phyloP scores from a whole-genome alignment of 2,888 invertebrate species.

The Pseudoips prasinana region DNA sequence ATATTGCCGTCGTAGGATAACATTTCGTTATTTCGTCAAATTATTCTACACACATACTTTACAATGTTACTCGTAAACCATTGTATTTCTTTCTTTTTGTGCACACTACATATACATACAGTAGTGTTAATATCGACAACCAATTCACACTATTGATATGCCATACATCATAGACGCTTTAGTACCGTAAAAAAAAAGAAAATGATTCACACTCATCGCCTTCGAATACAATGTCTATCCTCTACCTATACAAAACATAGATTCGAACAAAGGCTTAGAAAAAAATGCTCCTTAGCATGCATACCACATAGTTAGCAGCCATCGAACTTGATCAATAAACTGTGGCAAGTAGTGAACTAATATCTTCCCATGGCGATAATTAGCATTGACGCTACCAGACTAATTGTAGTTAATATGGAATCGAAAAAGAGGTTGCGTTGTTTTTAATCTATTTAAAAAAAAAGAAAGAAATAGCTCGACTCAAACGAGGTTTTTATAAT shows the following conservation, averaged over 20 bases:
- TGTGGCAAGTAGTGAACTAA: constrained; percentile 30
- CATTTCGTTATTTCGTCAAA: no score
- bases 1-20: no score
- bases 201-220: neutral
- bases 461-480: no score
- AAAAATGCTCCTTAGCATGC: constrained; percentile 40
- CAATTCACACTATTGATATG: no score
- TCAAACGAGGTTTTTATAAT: no score
- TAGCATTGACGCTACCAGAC: constrained; percentile 38
- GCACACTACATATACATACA: no score
- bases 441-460: no score
- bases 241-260: constrained; percentile 18
- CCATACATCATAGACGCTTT: no score
- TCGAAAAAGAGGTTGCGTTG: constrained; percentile 18
- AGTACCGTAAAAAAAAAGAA: constrained; percentile 6
- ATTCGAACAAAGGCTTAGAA: constrained; percentile 16
- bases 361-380: constrained; percentile 35
- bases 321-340: constrained; percentile 52
- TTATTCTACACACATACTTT: no score
- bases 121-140: no score
- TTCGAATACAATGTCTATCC: constrained; percentile 17
- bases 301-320: constrained; percentile 37
- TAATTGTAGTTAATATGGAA: constrained; percentile 33
- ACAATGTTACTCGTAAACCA: no score
- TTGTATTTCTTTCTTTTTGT: no score